These are phyloP conservation scores for Phocides pigmalion DNA, from an alignment of 1,140 invertebrate genomes.

Conservation along the genomic window DNA sequence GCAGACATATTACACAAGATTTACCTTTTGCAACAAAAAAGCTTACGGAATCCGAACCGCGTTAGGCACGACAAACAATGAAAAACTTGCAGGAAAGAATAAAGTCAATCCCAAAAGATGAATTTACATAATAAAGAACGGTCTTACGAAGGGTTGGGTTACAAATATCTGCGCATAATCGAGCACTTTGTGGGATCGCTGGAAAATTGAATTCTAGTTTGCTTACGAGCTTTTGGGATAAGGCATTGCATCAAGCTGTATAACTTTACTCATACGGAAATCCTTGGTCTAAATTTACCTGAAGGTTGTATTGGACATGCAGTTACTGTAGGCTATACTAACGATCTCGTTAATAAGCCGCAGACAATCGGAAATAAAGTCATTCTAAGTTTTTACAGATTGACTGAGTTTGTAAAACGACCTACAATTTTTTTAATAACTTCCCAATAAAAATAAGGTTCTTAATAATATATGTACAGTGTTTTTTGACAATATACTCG, in stretches of 20 bases:
- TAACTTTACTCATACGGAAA: neutral
- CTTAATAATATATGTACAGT: too few species aligned
- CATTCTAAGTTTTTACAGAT: too few species aligned
- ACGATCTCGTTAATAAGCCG: too few species aligned
- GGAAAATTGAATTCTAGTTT: slow-evolving; percentile 53
- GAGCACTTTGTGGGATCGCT: slow-evolving; percentile 46
- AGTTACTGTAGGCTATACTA: too few species aligned
- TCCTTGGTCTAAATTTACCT: too few species aligned
- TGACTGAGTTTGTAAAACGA: too few species aligned
- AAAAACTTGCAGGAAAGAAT: slow-evolving; percentile 33
- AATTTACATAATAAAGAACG: slow-evolving; percentile 61
- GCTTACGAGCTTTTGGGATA: slow-evolving; percentile 6
- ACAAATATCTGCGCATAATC: slow-evolving; percentile 61
- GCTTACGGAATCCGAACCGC: slow-evolving; percentile 2
- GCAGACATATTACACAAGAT: neutral
- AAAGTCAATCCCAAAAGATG: slow-evolving; percentile 52
- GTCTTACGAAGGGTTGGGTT: slow-evolving; percentile 49
- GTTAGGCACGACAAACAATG: slow-evolving; percentile 20
- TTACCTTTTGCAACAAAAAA: neutral
- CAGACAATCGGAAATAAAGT: too few species aligned
- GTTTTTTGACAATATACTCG: too few species aligned
- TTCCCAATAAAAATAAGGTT: too few species aligned
- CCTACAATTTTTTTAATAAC: too few species aligned
- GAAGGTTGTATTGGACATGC: too few species aligned
- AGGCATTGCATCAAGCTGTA: neutral